phyloP scores from a whole-genome alignment of 2,113 vertebrate species.

The Eupsittula cactorum region DNA sequence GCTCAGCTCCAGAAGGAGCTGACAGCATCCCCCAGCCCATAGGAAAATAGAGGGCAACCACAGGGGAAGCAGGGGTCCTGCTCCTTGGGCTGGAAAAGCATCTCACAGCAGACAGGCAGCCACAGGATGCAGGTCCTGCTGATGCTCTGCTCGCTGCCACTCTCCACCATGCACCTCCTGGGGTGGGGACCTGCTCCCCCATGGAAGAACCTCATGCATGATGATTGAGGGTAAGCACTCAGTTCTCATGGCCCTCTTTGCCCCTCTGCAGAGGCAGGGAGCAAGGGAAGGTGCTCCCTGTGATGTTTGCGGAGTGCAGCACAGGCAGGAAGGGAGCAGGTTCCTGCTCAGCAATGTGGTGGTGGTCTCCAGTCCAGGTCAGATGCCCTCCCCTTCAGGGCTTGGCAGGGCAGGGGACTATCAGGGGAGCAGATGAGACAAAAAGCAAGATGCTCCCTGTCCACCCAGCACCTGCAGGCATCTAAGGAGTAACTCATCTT shows the following conservation, averaged over 20 bases:
- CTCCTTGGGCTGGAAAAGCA: not conserved
- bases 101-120: not conserved
- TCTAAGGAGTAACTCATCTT: not conserved
- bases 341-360: not conserved
- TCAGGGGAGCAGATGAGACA: not conserved
- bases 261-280: not conserved
- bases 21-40: not conserved
- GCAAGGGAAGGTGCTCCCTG: not conserved
- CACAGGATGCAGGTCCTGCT: not conserved
- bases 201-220: fast-evolving
- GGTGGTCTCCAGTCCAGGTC: not conserved
- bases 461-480: not conserved
- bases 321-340: not conserved
- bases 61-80: not conserved
- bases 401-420: not conserved
- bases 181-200: not conserved
- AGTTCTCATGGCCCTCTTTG: not conserved
- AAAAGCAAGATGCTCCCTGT: not conserved
- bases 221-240: not conserved
- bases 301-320: not conserved
- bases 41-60: not conserved
- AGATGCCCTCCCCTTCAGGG: not conserved
- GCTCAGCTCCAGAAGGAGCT: not conserved
- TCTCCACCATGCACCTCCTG: fast-evolving
- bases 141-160: not conserved